Conservation (phyloP, 1,140 invertebrate species). For the Caenorhabditis brenneri region DNA sequence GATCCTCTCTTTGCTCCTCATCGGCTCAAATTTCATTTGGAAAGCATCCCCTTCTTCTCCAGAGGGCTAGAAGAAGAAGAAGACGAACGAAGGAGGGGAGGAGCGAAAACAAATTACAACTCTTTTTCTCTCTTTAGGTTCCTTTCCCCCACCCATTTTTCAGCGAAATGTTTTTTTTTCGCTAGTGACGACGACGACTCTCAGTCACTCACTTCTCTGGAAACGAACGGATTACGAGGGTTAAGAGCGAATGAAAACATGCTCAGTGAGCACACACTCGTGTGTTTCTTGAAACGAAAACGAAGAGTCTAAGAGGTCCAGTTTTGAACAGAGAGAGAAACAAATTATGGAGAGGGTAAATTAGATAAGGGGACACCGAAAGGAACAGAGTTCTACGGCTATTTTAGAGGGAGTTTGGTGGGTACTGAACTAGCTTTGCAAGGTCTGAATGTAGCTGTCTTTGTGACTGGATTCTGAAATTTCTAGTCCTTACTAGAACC, state of each 20-base stretch:
- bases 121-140: not conserved
- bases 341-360: not conserved
- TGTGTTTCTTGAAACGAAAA: not conserved
- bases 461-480: too few species aligned
- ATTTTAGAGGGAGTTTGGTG: too few species aligned
- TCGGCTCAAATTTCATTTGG: constrained; percentile 25
- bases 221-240: not conserved
- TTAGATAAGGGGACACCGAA: not conserved
- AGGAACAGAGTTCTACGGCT: not conserved
- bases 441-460: too few species aligned
- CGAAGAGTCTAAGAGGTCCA: not conserved
- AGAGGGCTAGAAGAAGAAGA: too few species aligned
- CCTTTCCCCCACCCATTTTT: not conserved
- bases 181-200: too few species aligned
- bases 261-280: not conserved
- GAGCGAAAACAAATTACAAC: not conserved
- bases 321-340: not conserved
- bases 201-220: too few species aligned
- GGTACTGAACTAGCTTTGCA: too few species aligned
- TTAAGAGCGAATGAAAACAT: not conserved
- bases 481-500: too few species aligned
- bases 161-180: too few species aligned
- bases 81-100: too few species aligned
- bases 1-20: not conserved
- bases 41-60: not conserved